Conservation (phyloP, 2,797 vertebrate genomes). For the Acrocephalus scirpaceus region DNA sequence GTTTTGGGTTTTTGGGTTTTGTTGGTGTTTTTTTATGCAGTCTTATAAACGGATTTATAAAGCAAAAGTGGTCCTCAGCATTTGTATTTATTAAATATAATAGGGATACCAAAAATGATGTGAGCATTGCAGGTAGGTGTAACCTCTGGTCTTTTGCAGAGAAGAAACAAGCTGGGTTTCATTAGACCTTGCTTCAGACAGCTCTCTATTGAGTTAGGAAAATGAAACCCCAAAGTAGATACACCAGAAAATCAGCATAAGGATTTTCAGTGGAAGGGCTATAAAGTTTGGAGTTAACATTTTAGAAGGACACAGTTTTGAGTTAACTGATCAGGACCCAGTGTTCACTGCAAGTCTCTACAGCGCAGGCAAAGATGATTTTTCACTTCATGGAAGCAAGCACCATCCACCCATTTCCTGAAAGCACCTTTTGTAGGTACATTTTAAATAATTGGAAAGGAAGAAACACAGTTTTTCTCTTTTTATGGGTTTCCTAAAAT, state of each 20-base stretch:
- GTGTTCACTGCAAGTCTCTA: background rate
- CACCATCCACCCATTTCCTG: background rate
- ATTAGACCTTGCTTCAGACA: background rate
- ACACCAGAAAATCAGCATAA: background rate
- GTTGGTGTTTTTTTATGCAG: background rate
- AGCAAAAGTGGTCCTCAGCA: background rate
- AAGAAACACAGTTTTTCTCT: conserved; percentile 9
- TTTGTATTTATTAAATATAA: background rate
- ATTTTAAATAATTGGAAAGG: conserved; percentile 29
- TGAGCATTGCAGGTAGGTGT: background rate
- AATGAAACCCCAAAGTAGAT: background rate
- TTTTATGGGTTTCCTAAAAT: conserved; percentile 47
- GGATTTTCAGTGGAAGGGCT: background rate
- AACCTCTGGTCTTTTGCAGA: background rate
- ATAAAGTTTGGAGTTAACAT: conserved; percentile 14
- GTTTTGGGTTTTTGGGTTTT: too few species aligned
- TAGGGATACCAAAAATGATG: rapidly evolving
- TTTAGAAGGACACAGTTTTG: background rate
- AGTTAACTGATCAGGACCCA: background rate
- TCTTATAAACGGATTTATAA: background rate
- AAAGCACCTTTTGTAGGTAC: conserved; percentile 4
- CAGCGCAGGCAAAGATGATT: background rate
- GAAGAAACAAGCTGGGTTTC: background rate
- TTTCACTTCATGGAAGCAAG: background rate
- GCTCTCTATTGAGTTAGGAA: background rate